phyloP scores from a whole-genome alignment of 2,113 vertebrate genomes.

The Phrynosoma platyrhinos region DNA sequence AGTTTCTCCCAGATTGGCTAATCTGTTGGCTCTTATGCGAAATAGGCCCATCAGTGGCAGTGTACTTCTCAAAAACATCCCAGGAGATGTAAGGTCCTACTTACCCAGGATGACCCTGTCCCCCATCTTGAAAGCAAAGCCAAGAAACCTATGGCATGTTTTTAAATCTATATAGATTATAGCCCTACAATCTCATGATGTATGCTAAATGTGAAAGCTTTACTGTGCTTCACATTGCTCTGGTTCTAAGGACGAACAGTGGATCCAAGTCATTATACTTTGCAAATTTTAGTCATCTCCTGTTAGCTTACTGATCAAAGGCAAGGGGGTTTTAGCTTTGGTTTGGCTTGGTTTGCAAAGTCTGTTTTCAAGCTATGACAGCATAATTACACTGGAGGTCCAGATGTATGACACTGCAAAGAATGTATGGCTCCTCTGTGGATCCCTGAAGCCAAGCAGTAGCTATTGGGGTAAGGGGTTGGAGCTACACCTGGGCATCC shows the following conservation, averaged over 20 bases:
- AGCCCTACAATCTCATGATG: not conserved
- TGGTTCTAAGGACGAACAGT: constrained; percentile 1
- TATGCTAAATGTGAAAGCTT: not conserved
- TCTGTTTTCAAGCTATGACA: not conserved
- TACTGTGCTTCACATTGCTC: not conserved
- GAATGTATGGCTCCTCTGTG: too few species aligned
- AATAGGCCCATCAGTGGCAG: not conserved
- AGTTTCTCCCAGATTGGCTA: constrained; percentile 27
- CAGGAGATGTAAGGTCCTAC: not conserved
- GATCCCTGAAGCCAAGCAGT: too few species aligned
- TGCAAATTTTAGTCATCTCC: not conserved
- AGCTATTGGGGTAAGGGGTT: too few species aligned
- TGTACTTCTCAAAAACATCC: not conserved
- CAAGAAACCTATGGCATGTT: not conserved
- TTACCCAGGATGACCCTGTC: not conserved
- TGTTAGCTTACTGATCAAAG: constrained; percentile 15
- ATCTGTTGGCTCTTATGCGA: constrained; percentile 11
- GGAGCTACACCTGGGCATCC: not conserved
- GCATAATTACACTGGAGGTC: not conserved
- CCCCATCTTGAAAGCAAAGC: not conserved
- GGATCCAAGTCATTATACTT: not conserved
- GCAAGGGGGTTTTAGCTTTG: not conserved
- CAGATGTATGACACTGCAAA: too few species aligned
- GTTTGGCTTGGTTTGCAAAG: not conserved
- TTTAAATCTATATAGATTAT: not conserved